Percentiles rank a stretch among this genome's conserved stretches.
phyloP scores from a whole-genome alignment of 2,888 invertebrate genomes.

The Parnassius smintheus region DNA sequence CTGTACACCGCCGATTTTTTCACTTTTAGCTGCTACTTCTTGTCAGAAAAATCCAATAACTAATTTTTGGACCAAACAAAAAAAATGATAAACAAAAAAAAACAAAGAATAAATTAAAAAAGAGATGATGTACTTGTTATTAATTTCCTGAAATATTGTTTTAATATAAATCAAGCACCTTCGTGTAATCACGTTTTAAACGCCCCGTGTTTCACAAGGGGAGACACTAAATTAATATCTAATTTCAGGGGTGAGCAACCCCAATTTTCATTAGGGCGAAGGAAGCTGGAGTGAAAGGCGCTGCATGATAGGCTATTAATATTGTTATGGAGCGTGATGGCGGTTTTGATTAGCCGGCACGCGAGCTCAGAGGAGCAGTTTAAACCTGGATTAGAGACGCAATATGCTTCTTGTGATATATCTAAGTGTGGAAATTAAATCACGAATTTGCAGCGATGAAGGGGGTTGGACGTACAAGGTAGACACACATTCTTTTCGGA shows the following conservation, averaged over 20 bases:
- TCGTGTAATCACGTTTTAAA: slow-evolving; percentile 46
- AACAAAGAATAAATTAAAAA: not conserved
- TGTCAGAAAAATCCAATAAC: too few relatives aligned
- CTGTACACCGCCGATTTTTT: too few relatives aligned
- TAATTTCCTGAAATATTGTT: slow-evolving; percentile 48
- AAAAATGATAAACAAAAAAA: not conserved
- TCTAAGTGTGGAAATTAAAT: too few relatives aligned
- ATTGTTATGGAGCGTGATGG: slow-evolving; percentile 29
- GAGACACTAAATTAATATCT: slow-evolving; percentile 70
- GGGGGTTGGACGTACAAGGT: too few relatives aligned
- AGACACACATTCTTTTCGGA: too few relatives aligned
- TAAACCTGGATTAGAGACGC: not conserved
- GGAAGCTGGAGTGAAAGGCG: slow-evolving; percentile 24
- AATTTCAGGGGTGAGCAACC: slow-evolving; percentile 65
- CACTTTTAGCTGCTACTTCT: too few relatives aligned
- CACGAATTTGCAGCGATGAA: too few relatives aligned
- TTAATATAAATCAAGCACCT: slow-evolving; percentile 55
- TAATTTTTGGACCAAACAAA: too few relatives aligned
- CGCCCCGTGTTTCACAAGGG: slow-evolving; percentile 31
- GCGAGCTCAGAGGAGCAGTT: slow-evolving; percentile 6
- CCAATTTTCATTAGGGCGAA: slow-evolving; percentile 40
- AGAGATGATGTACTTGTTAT: slow-evolving; percentile 1
- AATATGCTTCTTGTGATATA: not conserved
- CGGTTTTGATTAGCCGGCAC: slow-evolving; percentile 27
- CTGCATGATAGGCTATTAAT: slow-evolving; percentile 30